Conservation (phyloP, 2,888 invertebrate genomes). For the Acanthosoma haemorrhoidale region DNA sequence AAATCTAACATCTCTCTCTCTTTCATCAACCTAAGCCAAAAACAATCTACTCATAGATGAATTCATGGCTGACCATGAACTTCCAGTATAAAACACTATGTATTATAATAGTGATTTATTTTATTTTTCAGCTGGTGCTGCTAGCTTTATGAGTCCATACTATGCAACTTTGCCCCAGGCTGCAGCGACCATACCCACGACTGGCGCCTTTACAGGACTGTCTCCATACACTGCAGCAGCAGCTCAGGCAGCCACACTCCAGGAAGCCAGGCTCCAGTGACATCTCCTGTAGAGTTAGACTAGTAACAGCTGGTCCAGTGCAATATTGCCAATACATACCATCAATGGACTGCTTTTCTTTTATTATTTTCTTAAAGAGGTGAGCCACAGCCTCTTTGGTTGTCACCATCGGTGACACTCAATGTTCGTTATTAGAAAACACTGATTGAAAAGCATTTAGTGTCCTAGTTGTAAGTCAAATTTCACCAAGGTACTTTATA, state of each 20-base stretch:
- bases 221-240: conserved; percentile 55
- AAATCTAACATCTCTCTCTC: too few species aligned
- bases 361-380: conserved; percentile 1
- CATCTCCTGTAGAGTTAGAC: conserved; percentile 20
- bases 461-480: conserved; percentile 1
- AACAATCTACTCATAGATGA: too few species aligned
- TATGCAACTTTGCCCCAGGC: conserved; percentile 62
- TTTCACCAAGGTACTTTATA: background rate
- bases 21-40: too few species aligned
- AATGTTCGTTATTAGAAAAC: background rate
- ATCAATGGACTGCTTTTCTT: conserved; percentile 5
- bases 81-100: too few species aligned
- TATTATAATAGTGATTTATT: background rate
- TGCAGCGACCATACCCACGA: conserved; percentile 54
- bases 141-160: conserved; percentile 69
- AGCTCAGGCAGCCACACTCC: conserved; percentile 61
- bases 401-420: background rate
- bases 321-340: background rate
- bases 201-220: conserved; percentile 59
- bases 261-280: conserved; percentile 73
- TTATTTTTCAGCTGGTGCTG: conserved; percentile 51
- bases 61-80: too few species aligned
- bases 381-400: background rate
- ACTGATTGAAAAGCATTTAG: conserved; percentile 2
- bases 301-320: conserved; percentile 19